These are phyloP conservation scores for Talpa occidentalis DNA, from an alignment of 2,113 vertebrate species.

Conservation along the genomic window DNA sequence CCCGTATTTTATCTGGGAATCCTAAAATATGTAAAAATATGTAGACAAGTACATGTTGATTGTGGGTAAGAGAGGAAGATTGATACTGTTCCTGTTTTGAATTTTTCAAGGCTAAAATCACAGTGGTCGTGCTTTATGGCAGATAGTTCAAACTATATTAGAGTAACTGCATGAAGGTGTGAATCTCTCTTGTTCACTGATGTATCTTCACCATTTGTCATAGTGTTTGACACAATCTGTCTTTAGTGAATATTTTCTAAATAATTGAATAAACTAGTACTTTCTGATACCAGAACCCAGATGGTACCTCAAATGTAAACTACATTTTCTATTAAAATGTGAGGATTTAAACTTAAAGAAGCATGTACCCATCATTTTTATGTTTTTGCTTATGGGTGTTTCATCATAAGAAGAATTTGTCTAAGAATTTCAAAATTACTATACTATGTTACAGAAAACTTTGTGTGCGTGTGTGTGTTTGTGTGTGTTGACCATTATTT, in stretches of 20 bases:
- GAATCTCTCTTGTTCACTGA: not conserved
- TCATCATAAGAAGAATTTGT: slow-evolving; percentile 24
- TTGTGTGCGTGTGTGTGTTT: not conserved
- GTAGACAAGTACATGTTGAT: not conserved
- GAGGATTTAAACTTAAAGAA: slow-evolving; percentile 43
- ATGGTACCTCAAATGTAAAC: slow-evolving; percentile 4
- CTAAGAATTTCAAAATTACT: not conserved
- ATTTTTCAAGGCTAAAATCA: not conserved
- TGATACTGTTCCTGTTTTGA: not conserved
- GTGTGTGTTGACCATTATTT: slow-evolving; percentile 4
- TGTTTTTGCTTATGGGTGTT: slow-evolving; percentile 31
- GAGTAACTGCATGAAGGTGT: not conserved
- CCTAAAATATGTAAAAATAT: not conserved
- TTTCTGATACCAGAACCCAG: not conserved
- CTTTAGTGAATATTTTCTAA: slow-evolving; percentile 52
- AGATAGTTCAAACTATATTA: not conserved
- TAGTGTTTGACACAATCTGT: not conserved
- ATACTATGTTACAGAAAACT: not conserved
- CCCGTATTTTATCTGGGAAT: slow-evolving; percentile 18
- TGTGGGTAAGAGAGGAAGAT: not conserved
- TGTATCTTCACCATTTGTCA: slow-evolving; percentile 23
- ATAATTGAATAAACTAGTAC: not conserved
- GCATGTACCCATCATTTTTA: slow-evolving; percentile 6
- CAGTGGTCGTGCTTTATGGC: not conserved
- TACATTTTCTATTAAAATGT: slow-evolving; percentile 43